phyloP scores from a whole-genome alignment of 2,113 vertebrate species.

The Ammodytes marinus region DNA sequence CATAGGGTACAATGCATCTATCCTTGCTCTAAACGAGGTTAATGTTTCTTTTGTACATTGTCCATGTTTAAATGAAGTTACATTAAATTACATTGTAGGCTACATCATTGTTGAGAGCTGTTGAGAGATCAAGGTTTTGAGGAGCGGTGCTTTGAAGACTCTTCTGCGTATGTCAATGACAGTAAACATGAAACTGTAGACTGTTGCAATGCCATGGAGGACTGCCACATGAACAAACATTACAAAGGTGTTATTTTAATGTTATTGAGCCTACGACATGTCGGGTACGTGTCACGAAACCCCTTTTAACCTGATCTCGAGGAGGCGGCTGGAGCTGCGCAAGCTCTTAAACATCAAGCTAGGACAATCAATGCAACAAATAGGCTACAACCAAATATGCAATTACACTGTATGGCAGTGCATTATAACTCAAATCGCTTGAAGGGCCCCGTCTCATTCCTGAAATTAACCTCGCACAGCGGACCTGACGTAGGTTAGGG shows the following conservation, averaged over 20 bases:
- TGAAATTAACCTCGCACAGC: slow-evolving; percentile 3
- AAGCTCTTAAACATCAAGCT: slow-evolving; percentile 19
- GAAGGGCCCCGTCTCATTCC: slow-evolving; percentile 34
- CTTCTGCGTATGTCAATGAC: too few species aligned
- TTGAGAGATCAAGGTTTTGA: neutral
- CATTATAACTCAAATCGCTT: neutral
- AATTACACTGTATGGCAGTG: too few species aligned
- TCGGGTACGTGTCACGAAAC: slow-evolving; percentile 58
- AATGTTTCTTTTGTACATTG: too few species aligned
- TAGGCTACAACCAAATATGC: neutral
- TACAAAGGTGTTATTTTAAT: slow-evolving; percentile 20
- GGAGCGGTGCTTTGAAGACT: neutral
- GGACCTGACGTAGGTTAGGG: neutral
- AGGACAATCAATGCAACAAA: neutral
- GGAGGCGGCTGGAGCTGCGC: neutral
- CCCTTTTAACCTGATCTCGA: slow-evolving; percentile 36
- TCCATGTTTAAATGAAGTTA: too few species aligned
- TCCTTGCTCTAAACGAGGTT: too few species aligned
- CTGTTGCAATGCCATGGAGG: neutral
- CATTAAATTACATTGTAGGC: too few species aligned
- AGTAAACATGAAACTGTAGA: neutral
- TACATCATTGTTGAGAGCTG: too few species aligned
- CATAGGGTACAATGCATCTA: too few species aligned
- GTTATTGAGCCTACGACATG: slow-evolving; percentile 29
- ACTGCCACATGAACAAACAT: neutral